Percentiles rank a stretch among this genome's conserved stretches.
phyloP scores from a whole-genome alignment of 1,140 invertebrate species.

The Panagrolaimus sp. region DNA sequence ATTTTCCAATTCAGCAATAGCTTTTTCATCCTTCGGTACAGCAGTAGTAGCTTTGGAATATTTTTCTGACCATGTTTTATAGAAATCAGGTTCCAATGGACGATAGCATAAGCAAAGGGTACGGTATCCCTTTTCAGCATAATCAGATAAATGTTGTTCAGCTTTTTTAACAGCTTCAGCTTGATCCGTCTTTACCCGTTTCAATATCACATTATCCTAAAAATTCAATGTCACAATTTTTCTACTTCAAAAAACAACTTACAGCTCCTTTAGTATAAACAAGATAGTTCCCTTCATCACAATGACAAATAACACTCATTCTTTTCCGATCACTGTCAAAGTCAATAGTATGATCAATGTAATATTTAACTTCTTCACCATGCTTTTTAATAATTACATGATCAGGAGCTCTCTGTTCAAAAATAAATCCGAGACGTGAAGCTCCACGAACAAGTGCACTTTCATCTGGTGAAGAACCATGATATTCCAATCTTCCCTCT shows the following conservation, averaged over 20 bases:
- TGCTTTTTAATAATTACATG: slow-evolving; percentile 73
- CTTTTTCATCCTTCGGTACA: slow-evolving; percentile 71
- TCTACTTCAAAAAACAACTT: slow-evolving; percentile 63
- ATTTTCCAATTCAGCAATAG: slow-evolving; percentile 76
- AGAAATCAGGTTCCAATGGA: slow-evolving; percentile 70
- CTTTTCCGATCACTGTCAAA: slow-evolving; percentile 87
- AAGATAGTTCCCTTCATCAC: slow-evolving; percentile 74
- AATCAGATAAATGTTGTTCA: slow-evolving; percentile 85
- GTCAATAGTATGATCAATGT: slow-evolving; percentile 73
- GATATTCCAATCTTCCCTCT: slow-evolving; percentile 68
- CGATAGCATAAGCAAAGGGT: slow-evolving; percentile 82
- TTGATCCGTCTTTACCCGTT: slow-evolving; percentile 65
- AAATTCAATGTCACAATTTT: slow-evolving; percentile 13
- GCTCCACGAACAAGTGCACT: slow-evolving; percentile 88
- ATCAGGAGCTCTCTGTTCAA: slow-evolving; percentile 78
- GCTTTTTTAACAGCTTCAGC: slow-evolving; percentile 63
- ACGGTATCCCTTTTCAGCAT: slow-evolving; percentile 73
- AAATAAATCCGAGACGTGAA: slow-evolving; percentile 77
- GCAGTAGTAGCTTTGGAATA: slow-evolving; percentile 74
- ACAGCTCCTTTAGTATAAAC: slow-evolving; percentile 89
- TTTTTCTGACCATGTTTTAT: slow-evolving; percentile 73
- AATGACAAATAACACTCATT: slow-evolving; percentile 83
- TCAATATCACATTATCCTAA: slow-evolving; percentile 71
- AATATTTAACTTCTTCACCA: slow-evolving; percentile 53
- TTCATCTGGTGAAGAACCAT: slow-evolving; percentile 96